Percentiles rank a stretch among this genome's conserved stretches.
These are phyloP conservation scores for Penaeus vannamei DNA, from an alignment of 1,140 invertebrate species.

Conservation along the genomic window DNA sequence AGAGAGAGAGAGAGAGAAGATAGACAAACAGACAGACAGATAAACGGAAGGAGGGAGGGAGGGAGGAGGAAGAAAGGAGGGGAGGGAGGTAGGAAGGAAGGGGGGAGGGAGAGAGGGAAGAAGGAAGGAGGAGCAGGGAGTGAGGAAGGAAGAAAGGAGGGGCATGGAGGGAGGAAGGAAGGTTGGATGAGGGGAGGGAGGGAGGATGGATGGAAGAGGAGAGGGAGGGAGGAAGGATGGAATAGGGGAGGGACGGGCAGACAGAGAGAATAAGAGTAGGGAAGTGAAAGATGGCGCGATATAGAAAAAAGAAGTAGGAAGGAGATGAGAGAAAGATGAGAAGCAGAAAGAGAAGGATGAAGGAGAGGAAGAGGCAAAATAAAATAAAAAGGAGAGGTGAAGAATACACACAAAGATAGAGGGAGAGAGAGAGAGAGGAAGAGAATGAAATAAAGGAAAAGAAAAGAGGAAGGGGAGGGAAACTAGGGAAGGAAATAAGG, in stretches of 20 bases:
- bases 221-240: too few species aligned
- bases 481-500: background rate
- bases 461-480: background rate
- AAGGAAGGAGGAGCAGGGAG: background rate
- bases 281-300: background rate
- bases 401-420: background rate
- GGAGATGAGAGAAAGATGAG: too few species aligned
- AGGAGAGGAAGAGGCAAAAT: background rate
- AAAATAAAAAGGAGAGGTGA: background rate
- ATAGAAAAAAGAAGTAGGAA: background rate
- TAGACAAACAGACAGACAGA: too few species aligned
- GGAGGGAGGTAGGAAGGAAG: background rate
- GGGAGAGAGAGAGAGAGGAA: background rate
- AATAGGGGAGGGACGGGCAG: background rate
- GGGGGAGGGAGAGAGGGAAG: background rate
- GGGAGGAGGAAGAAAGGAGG: background rate
- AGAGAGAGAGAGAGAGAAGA: too few species aligned
- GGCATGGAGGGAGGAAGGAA: too few species aligned
- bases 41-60: background rate
- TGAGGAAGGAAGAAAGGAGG: background rate
- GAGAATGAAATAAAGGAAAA: background rate
- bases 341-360: background rate
- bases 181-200: background rate
- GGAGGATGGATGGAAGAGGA: background rate
- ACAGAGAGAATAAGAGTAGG: background rate